Evolutionary conservation across 2,113 vertebrate species (phyloP), one percentile per base, ranked within the genome.

Genomic region (Uria lomvia): DNA sequence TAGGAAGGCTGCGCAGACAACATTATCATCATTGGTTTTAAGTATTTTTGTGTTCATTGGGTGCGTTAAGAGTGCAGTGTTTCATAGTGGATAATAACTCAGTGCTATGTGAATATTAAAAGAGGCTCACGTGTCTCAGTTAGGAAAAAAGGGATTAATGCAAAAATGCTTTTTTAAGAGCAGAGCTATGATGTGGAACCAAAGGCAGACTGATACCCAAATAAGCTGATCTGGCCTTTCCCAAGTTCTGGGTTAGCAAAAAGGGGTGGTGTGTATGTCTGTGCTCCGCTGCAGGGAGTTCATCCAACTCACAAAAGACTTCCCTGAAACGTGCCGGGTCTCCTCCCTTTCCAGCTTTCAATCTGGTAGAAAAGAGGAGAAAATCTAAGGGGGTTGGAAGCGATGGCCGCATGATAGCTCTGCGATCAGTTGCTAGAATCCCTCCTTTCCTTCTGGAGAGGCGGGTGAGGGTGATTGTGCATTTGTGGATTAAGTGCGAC

Each of bases 111-210:
- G 90, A 79, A 78, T 81, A 80, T 90, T 91, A 68, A 92, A 92
- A 93, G 86, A 93, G 53, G 78, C 85, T 92, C 40, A 1, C 47
- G 72, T 92, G 90, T 91, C 92, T 96, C 77, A 65, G 34, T 91
- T 86, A 86, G 80, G 90, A 78, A 71, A 78, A 71, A 70, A 90
- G 90, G 60, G 78, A 90, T 90, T 93, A 81, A 79, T 80, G 81
- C 60, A 87, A 81, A 97, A 87, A 71, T n/a, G 59, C 29, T 89
- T 88, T 94, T 84, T 91, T 68, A 89, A 95, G 88, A 97, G 90
- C 94, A 97, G 94, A 96, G 94, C 90, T 97, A 21, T 93, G 94
- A 83, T 96, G 94, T 84, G 90, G 81, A 92, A 91, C 84, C 76
- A 43, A 90, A 75, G 16, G 18, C 89, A 81, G 73, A 47, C 80